Evolutionary conservation across 2,888 invertebrate species (phyloP).

Genomic region (Sarcophaga carnaria): DNA sequence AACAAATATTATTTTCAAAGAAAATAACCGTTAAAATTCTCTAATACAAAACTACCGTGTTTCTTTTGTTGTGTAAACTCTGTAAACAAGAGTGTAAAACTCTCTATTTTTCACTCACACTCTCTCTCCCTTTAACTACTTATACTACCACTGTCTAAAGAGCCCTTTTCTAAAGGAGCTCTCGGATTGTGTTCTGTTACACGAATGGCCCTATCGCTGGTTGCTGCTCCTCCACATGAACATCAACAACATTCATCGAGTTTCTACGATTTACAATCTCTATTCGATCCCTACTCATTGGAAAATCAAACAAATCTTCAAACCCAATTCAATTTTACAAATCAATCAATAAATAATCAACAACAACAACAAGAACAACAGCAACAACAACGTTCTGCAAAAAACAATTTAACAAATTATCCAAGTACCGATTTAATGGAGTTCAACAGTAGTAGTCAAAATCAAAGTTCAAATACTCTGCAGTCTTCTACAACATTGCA

Average conservation of each 20-base stretch:
- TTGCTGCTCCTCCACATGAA: slow-evolving; percentile 67
- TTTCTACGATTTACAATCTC: slow-evolving; percentile 80
- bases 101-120: no score
- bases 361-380: slow-evolving; percentile 70
- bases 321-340: slow-evolving; percentile 69
- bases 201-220: slow-evolving; percentile 82
- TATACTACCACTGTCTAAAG: slow-evolving; percentile 26
- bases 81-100: slow-evolving; percentile 8
- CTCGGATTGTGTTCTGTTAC: slow-evolving; percentile 51
- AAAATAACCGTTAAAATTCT: slow-evolving; percentile 20
- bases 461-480: slow-evolving; percentile 44
- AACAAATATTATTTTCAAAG: slow-evolving; percentile 13
- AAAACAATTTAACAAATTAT: slow-evolving; percentile 74
- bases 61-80: slow-evolving; percentile 54
- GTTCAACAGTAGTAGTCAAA: slow-evolving; percentile 73
- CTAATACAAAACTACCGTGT: slow-evolving; percentile 48
- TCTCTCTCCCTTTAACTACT: slow-evolving; percentile 1
- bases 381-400: slow-evolving; percentile 70
- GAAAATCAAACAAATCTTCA: slow-evolving; percentile 72
- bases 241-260: slow-evolving; percentile 76
- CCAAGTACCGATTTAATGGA: slow-evolving; percentile 79
- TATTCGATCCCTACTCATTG: slow-evolving; percentile 77
- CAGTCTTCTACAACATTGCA: slow-evolving; percentile 41
- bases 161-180: slow-evolving; percentile 46
- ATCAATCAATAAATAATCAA: slow-evolving; percentile 53